Percentiles rank a stretch among this genome's conserved stretches.
These are phyloP conservation scores for Meteorus cinctellus DNA, from an alignment of 2,888 invertebrate species.

Conservation along the genomic window DNA sequence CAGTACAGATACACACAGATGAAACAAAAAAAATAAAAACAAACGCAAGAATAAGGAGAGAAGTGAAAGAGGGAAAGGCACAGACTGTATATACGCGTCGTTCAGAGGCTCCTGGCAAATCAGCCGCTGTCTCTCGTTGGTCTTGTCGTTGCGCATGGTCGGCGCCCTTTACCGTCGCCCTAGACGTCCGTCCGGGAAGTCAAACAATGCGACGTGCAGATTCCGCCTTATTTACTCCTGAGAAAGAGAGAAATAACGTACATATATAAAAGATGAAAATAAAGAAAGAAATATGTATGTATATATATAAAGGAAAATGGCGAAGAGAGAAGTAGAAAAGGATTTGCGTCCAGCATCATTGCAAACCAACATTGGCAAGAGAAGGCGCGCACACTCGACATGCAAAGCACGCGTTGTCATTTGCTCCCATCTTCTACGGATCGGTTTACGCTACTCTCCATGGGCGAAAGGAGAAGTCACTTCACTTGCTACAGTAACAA, in stretches of 20 bases:
- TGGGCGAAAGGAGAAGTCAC: neutral
- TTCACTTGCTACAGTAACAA: conserved; percentile 20
- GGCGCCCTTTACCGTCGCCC: conserved; percentile 68
- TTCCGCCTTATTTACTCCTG: conserved; percentile 69
- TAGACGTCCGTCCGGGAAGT: conserved; percentile 67
- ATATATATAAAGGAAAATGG: neutral
- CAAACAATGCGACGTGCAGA: conserved; percentile 71
- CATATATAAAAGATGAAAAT: conserved; percentile 1
- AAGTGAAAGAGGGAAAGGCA: conserved; percentile 38
- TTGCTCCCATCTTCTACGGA: conserved; percentile 65
- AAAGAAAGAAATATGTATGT: neutral
- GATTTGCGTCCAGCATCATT: conserved; percentile 39
- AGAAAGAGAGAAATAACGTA: conserved; percentile 30
- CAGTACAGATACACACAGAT: neutral
- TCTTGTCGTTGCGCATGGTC: conserved; percentile 60
- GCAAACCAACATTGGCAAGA: conserved; percentile 48
- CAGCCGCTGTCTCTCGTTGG: conserved; percentile 60
- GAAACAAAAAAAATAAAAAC: neutral
- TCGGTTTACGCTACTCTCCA: conserved; percentile 57
- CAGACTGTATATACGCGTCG: conserved; percentile 36
- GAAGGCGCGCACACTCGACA: conserved; percentile 57
- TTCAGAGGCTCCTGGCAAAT: conserved; percentile 64
- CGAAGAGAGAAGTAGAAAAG: conserved; percentile 25
- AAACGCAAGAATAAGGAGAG: neutral
- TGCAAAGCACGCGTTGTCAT: conserved; percentile 69